phyloP scores from a whole-genome alignment of 2,797 vertebrate genomes.

The Mycteria americana region DNA sequence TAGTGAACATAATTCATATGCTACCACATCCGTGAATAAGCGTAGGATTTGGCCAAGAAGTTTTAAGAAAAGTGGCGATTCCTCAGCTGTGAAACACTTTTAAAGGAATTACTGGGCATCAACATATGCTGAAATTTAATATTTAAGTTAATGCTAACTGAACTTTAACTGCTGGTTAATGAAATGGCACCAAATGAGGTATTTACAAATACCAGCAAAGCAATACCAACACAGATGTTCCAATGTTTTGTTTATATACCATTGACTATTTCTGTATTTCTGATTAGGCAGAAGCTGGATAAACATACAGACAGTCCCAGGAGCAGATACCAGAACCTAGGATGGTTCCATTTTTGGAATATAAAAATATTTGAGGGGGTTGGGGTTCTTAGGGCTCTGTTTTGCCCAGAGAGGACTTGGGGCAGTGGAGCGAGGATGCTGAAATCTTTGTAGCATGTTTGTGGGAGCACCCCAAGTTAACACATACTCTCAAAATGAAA shows the following conservation, averaged over 20 bases:
- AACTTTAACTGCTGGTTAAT: slow-evolving; percentile 22
- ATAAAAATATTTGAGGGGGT: background rate
- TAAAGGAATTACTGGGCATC: background rate
- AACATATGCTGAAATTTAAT: background rate
- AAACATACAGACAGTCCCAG: background rate
- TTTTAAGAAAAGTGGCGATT: background rate
- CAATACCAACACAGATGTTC: background rate
- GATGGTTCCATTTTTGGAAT: background rate
- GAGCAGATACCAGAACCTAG: background rate
- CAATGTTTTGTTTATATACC: background rate
- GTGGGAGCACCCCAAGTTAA: background rate
- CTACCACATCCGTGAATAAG: background rate
- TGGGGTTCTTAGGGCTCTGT: background rate
- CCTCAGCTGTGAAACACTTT: background rate
- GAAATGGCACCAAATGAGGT: background rate
- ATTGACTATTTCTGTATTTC: background rate
- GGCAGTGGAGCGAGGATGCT: background rate
- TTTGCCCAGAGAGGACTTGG: background rate
- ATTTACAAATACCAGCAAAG: background rate
- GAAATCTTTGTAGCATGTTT: background rate
- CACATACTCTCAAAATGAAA: background rate
- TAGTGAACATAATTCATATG: slow-evolving; percentile 15
- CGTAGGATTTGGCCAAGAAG: background rate
- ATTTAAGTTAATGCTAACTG: background rate
- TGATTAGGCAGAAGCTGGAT: background rate